Conservation (phyloP, 2,797 vertebrate species). For the Mastacembelus armatus region DNA sequence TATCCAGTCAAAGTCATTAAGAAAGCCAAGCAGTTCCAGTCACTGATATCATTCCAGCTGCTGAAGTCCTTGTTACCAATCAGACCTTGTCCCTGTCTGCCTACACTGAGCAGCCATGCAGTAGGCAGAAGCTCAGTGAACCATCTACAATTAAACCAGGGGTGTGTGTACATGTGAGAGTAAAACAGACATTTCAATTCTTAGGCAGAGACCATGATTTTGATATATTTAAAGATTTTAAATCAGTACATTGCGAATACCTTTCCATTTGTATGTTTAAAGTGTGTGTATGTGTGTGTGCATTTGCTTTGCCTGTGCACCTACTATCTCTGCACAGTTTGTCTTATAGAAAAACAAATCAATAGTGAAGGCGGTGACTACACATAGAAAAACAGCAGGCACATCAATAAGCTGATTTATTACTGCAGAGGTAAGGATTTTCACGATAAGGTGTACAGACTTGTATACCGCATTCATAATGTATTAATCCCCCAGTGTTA, state of each 20-base stretch:
- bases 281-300: slow-evolving; percentile 15
- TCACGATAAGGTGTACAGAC: slow-evolving; percentile 33
- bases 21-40: slow-evolving; percentile 42
- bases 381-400: slow-evolving; percentile 66
- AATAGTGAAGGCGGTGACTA: slow-evolving; percentile 66
- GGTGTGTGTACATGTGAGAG: slow-evolving; percentile 15
- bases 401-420: slow-evolving; percentile 71
- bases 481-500: slow-evolving; percentile 50
- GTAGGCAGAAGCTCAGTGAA: slow-evolving; percentile 51
- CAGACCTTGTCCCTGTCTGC: slow-evolving; percentile 54
- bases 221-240: slow-evolving; percentile 33
- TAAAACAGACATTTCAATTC: slow-evolving; percentile 28
- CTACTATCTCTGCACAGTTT: slow-evolving; percentile 45
- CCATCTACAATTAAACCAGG: slow-evolving; percentile 61
- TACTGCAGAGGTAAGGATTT: slow-evolving; percentile 60
- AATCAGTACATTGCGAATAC: slow-evolving; percentile 4
- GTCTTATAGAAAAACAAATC: slow-evolving; percentile 63
- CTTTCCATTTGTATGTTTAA: slow-evolving; percentile 32
- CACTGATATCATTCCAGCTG: slow-evolving; percentile 66
- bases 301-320: slow-evolving; percentile 14
- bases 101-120: slow-evolving; percentile 36
- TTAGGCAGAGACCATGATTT: neutral
- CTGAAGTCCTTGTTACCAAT: slow-evolving; percentile 70
- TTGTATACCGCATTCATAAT: slow-evolving; percentile 39
- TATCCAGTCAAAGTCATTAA: slow-evolving; percentile 29